These are phyloP conservation scores for Conomelus anceps DNA, from an alignment of 2,888 invertebrate species.

Conservation along the genomic window DNA sequence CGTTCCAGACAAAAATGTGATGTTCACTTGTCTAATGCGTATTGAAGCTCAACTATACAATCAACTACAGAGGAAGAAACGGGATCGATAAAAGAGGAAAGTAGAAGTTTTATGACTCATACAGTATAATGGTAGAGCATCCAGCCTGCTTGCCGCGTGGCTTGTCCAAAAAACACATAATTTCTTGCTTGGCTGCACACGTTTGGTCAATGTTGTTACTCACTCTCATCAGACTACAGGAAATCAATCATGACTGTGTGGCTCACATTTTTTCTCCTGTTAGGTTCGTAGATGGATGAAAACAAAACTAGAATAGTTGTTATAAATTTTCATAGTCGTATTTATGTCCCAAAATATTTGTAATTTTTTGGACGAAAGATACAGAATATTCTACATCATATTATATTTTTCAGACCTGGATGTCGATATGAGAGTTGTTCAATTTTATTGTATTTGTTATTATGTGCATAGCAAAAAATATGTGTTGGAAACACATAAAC, in stretches of 20 bases:
- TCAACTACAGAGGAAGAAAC: too few species aligned
- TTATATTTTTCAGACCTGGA: too few species aligned
- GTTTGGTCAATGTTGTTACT: background rate
- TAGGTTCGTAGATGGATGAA: background rate
- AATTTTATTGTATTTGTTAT: too few species aligned
- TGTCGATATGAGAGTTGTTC: too few species aligned
- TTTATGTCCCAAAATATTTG: too few species aligned
- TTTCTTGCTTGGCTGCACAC: background rate
- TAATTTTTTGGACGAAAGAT: too few species aligned
- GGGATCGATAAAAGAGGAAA: background rate
- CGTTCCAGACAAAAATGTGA: too few species aligned
- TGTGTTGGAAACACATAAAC: too few species aligned
- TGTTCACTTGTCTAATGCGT: too few species aligned
- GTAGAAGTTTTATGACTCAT: background rate
- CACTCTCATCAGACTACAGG: background rate
- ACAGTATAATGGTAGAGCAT: background rate
- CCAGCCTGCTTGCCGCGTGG: background rate
- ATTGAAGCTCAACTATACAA: too few species aligned
- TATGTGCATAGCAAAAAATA: too few species aligned
- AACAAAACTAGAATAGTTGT: background rate
- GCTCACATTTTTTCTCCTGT: background rate
- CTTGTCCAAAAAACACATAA: background rate
- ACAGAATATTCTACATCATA: too few species aligned
- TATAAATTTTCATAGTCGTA: background rate
- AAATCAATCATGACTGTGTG: background rate